Base-by-base conservation (phyloP, 23 tunicate genomes). In the Trididemnum miniatum region DNA sequence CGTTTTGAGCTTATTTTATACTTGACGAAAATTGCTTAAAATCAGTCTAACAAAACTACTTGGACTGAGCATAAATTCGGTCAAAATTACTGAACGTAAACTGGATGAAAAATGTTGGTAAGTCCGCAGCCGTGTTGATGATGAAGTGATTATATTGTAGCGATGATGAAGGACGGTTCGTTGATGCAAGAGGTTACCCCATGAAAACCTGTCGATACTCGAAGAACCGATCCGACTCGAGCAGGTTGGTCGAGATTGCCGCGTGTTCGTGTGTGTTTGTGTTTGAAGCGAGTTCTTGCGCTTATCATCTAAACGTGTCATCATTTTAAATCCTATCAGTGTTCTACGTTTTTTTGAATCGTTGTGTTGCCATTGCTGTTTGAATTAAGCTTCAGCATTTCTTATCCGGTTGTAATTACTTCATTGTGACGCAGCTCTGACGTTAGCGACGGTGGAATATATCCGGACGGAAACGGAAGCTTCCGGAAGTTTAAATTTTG, bases 381-480 rank as follows among this genome's bases (percentile, higher is more conserved):
- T n/a, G n/a, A n/a, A n/a, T n/a, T n/a, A n/a, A n/a, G n/a, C n/a
- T n/a, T n/a, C n/a, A n/a, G n/a, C n/a, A n/a, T n/a, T n/a, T n/a
- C n/a, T n/a, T n/a, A n/a, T n/a, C n/a, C n/a, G n/a, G n/a, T 9
- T 27, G 31, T 40, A 34, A 22, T 76, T 1, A 25, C 23, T 1
- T 44, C 67, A 62, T 32, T 30, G 20, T 69, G 28, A 20, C 59
- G 72, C 72, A 80, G 85, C 26, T 80, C 91, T 72, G 91, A 87
- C 78, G 91, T 24, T 35, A 51, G 82, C 35, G 91, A 81, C 50
- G 76, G 39, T 25, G 79, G 59, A 39, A 62, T 9, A n/a, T 49
- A 49, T 31, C 26, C 9, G 65, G 33, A 20, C 20, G 64, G 33
- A 20, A 57, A 78, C 40, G 39, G 44, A 20, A 1, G 71, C 44